Evolutionary conservation across 1,140 invertebrate genomes (phyloP).

Genomic region (Procambarus clarkii): DNA sequence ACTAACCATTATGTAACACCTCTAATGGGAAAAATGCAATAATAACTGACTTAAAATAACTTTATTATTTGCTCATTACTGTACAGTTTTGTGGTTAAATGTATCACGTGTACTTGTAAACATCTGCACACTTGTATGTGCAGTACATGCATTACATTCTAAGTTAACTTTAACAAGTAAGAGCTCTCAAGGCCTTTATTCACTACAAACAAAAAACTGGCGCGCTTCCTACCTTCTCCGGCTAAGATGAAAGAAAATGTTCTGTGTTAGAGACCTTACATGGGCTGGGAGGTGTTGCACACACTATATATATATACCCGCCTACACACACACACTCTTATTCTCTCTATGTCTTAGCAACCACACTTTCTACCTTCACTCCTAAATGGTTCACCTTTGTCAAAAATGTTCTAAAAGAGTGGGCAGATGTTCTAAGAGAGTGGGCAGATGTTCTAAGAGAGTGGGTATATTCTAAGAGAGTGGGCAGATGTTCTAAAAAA

Average conservation of each 20-base stretch:
- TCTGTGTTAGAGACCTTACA: conserved; percentile 25
- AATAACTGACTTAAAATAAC: neutral
- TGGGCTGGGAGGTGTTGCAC: neutral
- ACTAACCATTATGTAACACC: neutral
- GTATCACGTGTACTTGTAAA: conserved; percentile 9
- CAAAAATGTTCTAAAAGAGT: too few relatives aligned
- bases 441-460: too few relatives aligned
- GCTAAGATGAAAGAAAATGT: conserved; percentile 50
- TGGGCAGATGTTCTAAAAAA: too few relatives aligned
- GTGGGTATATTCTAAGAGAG: too few relatives aligned
- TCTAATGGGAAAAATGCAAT: neutral
- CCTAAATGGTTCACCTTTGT: neutral
- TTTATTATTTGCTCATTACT: neutral
- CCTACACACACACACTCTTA: neutral
- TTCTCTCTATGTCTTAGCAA: neutral
- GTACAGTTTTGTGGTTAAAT: neutral
- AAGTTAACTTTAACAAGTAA: conserved; percentile 35
- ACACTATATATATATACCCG: neutral
- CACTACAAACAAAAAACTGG: conserved; percentile 19
- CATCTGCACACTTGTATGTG: conserved; percentile 13
- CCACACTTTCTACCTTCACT: neutral
- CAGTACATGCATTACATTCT: conserved; percentile 26
- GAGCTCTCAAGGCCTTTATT: conserved; percentile 20
- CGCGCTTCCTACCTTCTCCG: conserved; percentile 40
- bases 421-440: too few relatives aligned